Conservation (phyloP, 2,888 invertebrate genomes). For the Pseudoips prasinana region DNA sequence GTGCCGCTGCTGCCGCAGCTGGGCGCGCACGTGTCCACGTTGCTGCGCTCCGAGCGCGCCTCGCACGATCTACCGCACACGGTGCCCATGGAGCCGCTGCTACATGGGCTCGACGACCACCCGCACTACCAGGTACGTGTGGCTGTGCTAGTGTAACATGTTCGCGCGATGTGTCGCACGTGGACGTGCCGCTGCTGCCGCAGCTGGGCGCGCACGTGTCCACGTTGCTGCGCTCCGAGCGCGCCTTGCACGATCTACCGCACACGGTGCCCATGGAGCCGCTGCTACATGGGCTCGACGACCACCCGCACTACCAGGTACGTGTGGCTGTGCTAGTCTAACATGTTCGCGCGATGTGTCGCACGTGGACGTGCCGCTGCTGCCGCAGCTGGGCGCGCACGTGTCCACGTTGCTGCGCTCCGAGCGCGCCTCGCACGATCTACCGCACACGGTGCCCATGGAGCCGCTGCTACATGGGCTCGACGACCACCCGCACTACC, state of each 20-base stretch:
- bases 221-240: constrained; percentile 37
- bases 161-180: constrained; percentile 28
- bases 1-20: constrained; percentile 85
- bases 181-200: constrained; percentile 83
- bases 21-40: constrained; percentile 71
- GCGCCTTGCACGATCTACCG: constrained; percentile 46
- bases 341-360: too few species aligned
- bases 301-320: constrained; percentile 62
- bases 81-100: constrained; percentile 50
- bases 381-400: constrained; percentile 85
- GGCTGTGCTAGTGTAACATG: too few species aligned
- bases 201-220: constrained; percentile 82
- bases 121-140: constrained; percentile 66
- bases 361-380: constrained; percentile 72
- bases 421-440: constrained; percentile 46
- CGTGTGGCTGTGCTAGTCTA: too few species aligned
- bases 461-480: constrained; percentile 56
- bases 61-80: constrained; percentile 43
- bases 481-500: constrained; percentile 54
- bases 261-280: constrained; percentile 46
- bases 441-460: constrained; percentile 35
- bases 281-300: constrained; percentile 49
- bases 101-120: constrained; percentile 49
- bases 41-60: constrained; percentile 40
- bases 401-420: constrained; percentile 38